Evolutionary conservation across 2,888 invertebrate genomes (phyloP).

Genomic region (Adelognathus sp.): DNA sequence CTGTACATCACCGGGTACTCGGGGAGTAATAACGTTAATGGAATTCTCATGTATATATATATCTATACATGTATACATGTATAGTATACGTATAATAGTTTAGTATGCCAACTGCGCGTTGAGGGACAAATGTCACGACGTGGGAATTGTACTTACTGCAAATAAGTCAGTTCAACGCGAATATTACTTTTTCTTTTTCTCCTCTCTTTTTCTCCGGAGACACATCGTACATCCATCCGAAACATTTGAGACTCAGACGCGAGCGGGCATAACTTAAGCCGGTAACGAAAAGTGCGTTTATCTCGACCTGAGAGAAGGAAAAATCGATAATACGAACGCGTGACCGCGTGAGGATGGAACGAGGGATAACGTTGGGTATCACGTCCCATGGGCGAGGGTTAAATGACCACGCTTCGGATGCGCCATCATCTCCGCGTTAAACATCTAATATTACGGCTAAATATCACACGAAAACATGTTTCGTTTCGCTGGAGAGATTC

Average conservation of each 20-base stretch:
- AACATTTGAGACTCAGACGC: background rate
- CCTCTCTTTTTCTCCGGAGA: no score
- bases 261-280: background rate
- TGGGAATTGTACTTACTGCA: background rate
- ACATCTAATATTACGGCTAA: background rate
- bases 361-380: background rate
- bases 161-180: background rate
- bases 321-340: background rate
- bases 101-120: background rate
- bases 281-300: background rate
- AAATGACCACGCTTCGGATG: background rate
- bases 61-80: background rate
- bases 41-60: conserved; percentile 44
- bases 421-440: background rate
- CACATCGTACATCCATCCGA: background rate
- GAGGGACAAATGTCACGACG: background rate
- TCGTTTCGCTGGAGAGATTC: no score
- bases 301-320: background rate
- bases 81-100: conserved; percentile 3
- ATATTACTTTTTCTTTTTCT: background rate
- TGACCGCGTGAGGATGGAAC: background rate
- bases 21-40: conserved; percentile 53
- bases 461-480: no score
- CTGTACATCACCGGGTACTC: conserved; percentile 6
- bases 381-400: background rate